phyloP scores from a whole-genome alignment of 2,113 vertebrate species.

The Phrynocephalus versicolor region DNA sequence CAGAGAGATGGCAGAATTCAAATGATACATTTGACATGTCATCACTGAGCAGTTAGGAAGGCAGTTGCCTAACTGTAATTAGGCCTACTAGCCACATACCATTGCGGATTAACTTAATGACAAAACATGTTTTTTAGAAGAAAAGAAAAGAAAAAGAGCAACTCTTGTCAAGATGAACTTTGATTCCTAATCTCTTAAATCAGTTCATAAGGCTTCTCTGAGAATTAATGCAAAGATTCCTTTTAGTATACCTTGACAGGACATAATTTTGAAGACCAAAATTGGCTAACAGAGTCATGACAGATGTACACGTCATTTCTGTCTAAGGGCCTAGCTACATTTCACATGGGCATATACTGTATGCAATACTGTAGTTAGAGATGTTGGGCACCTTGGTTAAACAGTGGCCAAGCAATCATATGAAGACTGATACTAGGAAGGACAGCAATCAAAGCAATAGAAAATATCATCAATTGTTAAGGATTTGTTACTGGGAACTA shows the following conservation, averaged over 20 bases:
- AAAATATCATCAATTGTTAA: too few species aligned
- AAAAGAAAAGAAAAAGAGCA: slow-evolving; percentile 33
- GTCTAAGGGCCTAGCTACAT: background rate
- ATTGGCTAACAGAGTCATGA: background rate
- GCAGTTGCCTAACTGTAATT: slow-evolving; percentile 64
- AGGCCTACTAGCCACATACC: slow-evolving; percentile 60
- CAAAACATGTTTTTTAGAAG: slow-evolving; percentile 47
- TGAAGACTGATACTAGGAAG: too few species aligned
- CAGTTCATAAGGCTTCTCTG: slow-evolving; percentile 50
- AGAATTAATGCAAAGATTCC: background rate
- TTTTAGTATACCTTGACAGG: background rate
- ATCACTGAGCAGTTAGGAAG: slow-evolving; percentile 59
- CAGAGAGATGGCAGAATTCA: slow-evolving; percentile 42
- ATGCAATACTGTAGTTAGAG: too few species aligned
- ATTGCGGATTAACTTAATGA: slow-evolving; percentile 62
- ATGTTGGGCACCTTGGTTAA: too few species aligned
- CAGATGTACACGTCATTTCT: background rate
- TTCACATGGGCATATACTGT: background rate
- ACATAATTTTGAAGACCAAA: background rate
- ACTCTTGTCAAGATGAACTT: slow-evolving; percentile 54
- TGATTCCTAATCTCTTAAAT: slow-evolving; percentile 22
- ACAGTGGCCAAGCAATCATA: too few species aligned
- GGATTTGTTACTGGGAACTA: too few species aligned
- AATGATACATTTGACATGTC: slow-evolving; percentile 54
- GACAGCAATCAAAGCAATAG: too few species aligned